phyloP scores from a whole-genome alignment of 2,888 invertebrate species.

The Xestia c-nigrum region DNA sequence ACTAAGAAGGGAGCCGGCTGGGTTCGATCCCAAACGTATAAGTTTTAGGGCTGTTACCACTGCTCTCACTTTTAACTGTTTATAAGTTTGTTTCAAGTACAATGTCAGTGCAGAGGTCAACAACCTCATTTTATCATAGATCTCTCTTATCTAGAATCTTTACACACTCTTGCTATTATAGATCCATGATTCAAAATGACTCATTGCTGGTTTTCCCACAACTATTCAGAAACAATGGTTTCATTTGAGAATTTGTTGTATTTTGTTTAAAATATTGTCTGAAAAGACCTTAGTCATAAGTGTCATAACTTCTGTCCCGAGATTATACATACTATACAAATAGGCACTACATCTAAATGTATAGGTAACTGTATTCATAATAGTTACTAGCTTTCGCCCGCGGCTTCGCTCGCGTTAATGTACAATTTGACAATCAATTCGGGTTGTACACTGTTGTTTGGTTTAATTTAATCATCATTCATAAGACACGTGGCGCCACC shows the following conservation, averaged over 20 bases:
- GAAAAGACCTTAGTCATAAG: not conserved
- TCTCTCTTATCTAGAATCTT: not conserved
- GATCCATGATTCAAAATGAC: not conserved
- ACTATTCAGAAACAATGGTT: not conserved
- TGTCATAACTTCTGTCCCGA: not conserved
- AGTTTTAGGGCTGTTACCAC: not conserved
- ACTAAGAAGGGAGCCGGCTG: too few species aligned
- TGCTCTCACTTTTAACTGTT: not conserved
- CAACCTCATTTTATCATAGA: not conserved
- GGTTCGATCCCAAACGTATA: not conserved
- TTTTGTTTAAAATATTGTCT: not conserved
- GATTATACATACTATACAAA: not conserved
- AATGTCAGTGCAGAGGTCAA: not conserved
- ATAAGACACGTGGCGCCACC: too few species aligned
- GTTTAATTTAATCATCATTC: too few species aligned
- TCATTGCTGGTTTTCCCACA: slow-evolving; percentile 8
- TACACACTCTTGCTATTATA: not conserved
- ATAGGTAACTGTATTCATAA: not conserved
- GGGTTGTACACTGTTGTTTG: too few species aligned
- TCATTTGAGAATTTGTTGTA: not conserved
- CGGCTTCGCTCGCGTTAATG: too few species aligned
- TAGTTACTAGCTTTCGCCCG: too few species aligned
- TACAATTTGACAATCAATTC: too few species aligned
- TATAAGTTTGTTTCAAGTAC: not conserved
- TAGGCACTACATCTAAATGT: not conserved